A percentile compares a stretch with the other conserved stretches of the same genome.
Evolutionary conservation across 2,888 invertebrate genomes (phyloP).

Genomic region (Tetragonisca angustula): DNA sequence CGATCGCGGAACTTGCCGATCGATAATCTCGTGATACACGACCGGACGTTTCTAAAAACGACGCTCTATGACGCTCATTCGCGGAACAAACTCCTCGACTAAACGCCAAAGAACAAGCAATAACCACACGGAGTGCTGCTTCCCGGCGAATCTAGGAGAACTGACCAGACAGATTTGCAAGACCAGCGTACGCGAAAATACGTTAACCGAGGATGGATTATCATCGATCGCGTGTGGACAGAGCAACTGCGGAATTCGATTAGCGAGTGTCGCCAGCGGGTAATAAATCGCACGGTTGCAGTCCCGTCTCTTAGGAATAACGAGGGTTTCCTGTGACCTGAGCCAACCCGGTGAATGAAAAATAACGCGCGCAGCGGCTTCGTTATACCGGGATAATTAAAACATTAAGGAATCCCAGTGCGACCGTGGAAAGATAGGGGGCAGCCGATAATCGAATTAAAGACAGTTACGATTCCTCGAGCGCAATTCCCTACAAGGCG

Average conservation of each 20-base stretch:
- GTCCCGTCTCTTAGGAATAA: background rate
- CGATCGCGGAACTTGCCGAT: background rate
- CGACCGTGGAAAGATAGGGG: constrained; percentile 44
- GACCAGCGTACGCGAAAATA: too few species aligned
- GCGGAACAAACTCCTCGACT: too few species aligned
- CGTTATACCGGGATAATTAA: constrained; percentile 57
- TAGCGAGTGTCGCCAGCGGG: background rate
- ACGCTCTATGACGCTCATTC: too few species aligned
- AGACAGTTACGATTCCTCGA: constrained; percentile 63
- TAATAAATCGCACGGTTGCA: constrained; percentile 2
- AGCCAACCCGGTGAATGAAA: constrained; percentile 2
- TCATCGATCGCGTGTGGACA: background rate
- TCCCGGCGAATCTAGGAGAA: too few species aligned
- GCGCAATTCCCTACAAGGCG: constrained; percentile 64
- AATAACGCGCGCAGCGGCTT: constrained; percentile 15
- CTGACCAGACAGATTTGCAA: too few species aligned
- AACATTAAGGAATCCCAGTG: constrained; percentile 56
- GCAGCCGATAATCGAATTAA: constrained; percentile 63
- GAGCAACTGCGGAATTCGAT: background rate
- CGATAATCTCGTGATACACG: background rate
- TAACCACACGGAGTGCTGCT: too few species aligned
- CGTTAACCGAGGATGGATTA: too few species aligned
- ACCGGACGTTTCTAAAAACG: background rate
- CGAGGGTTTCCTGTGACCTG: background rate
- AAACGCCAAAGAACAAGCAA: too few species aligned